These are phyloP conservation scores for Callosobruchus maculatus DNA, from an alignment of 2,888 invertebrate species.

Conservation along the genomic window DNA sequence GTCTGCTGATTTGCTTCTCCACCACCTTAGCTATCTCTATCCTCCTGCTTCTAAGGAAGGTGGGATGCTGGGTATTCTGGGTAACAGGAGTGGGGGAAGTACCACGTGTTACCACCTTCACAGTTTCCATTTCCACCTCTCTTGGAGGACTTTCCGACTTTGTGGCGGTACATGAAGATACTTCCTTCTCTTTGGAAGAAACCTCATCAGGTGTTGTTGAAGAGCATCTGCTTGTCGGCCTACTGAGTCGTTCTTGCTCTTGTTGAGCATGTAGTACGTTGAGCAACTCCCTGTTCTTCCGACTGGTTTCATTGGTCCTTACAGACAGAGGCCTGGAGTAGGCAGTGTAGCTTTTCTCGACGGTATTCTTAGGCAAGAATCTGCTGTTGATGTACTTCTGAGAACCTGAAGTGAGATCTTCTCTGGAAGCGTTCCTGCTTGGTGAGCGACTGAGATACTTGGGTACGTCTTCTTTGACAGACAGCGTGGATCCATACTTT, in stretches of 20 bases:
- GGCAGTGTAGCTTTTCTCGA: conserved; percentile 47
- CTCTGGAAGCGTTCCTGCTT: conserved; percentile 37
- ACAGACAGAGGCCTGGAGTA: conserved; percentile 40
- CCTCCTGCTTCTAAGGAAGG: conserved; percentile 61
- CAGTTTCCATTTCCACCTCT: conserved; percentile 46
- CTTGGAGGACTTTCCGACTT: conserved; percentile 27
- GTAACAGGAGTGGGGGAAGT: conserved; percentile 69
- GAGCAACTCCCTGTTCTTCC: conserved; percentile 45
- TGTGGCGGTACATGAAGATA: conserved; percentile 2
- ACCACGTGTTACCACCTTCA: conserved; percentile 68
- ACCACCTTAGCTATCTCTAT: conserved; percentile 70
- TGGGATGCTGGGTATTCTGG: conserved; percentile 31
- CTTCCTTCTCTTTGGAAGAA: conserved; percentile 8
- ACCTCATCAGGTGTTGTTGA: conserved; percentile 37
- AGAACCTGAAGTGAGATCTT: conserved; percentile 39
- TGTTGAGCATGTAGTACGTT: conserved; percentile 42
- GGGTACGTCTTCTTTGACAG: conserved; percentile 26
- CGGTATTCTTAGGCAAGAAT: conserved; percentile 47
- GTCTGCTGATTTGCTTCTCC: conserved; percentile 64
- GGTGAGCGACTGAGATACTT: conserved; percentile 23
- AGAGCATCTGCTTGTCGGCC: conserved; percentile 41
- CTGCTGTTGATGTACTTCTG: conserved; percentile 48
- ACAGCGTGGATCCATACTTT: conserved; percentile 27
- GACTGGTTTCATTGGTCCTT: conserved; percentile 41
- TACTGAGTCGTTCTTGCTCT: conserved; percentile 37